Base-by-base conservation (phyloP, 2,797 vertebrate genomes). In the Scleropages formosus region DNA sequence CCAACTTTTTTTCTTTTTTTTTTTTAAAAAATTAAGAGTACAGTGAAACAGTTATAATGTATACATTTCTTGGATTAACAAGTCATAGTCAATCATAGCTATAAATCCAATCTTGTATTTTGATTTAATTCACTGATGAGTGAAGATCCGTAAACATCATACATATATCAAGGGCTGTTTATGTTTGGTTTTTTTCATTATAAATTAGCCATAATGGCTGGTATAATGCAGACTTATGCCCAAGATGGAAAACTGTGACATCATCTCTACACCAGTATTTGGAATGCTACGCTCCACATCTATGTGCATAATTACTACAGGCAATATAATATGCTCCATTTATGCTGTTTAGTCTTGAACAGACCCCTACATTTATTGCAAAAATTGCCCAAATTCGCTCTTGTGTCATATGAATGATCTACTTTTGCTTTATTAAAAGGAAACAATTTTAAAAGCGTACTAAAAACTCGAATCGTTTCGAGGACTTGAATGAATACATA, bases 261-360 rank as follows among this genome's bases (percentile, higher is more conserved):
- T 67, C 74, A 75, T 66, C 51, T 65, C 65, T 75, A n/a, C 62
- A 58, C 62, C 49, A 51, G 60, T 64, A 15, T 39, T 8, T 24
- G 31, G 44, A 66, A 44, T 69, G 31, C 20, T 49, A 47, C 47
- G 31, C 31, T 44, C 22, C 58, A 27, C 20, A 61, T 61, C 27
- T 68, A 75, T 56, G 39, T 59, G 65, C 65, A 69, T 69, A 75
- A 69, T 75, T 59, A 46, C n/a, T 51, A 27, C 66, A 61, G 66
- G 74, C 56, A 46, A 12, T 27, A 44, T 60, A 69, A 58, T 69
- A 20, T 59, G 53, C 2, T 39, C 31, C 39, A n/a, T n/a, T 39
- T 39, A 39, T 31, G 31, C 6, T 39, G 31, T 39, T 39, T 39
- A 39, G 31, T 31, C 39, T 6, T 39, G 31, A 39, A 39, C 2